Evolutionary conservation across 37 sponge, comb jelly and placozoan species (phyloP).

Genomic region (Corticium candelabrum): DNA sequence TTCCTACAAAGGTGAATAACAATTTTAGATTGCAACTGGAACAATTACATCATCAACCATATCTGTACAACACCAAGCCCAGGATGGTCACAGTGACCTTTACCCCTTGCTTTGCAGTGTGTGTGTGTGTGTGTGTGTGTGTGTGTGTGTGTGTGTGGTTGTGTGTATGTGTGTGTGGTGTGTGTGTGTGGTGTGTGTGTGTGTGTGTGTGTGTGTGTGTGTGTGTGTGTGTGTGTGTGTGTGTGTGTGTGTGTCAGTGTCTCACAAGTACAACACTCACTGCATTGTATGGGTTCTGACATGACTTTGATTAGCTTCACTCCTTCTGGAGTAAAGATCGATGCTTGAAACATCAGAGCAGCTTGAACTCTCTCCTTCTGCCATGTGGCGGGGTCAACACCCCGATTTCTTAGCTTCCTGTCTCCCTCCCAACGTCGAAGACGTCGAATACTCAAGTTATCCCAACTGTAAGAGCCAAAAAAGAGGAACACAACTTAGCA

Average conservation of each 20-base stretch:
- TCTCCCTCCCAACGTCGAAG: slow-evolving; percentile 18
- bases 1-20: background rate
- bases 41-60: background rate
- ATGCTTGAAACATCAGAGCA: background rate
- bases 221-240: too few relatives aligned
- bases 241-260: background rate
- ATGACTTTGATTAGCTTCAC: background rate
- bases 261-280: background rate
- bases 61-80: too few relatives aligned
- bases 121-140: too few relatives aligned
- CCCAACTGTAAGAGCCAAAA: slow-evolving; percentile 43
- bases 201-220: too few relatives aligned
- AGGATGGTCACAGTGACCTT: too few relatives aligned
- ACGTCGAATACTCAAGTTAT: slow-evolving; percentile 60
- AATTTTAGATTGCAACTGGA: background rate
- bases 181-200: too few relatives aligned
- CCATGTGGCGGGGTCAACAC: background rate
- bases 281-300: slow-evolving; percentile 12
- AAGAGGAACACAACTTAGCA: too few relatives aligned
- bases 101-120: too few relatives aligned
- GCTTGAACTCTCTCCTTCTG: background rate
- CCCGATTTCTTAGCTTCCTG: background rate
- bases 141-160: too few relatives aligned
- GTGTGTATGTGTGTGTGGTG: too few relatives aligned
- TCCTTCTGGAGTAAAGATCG: background rate